Conservation (phyloP, 2,113 vertebrate species). For the Hippocampus abdominalis region DNA sequence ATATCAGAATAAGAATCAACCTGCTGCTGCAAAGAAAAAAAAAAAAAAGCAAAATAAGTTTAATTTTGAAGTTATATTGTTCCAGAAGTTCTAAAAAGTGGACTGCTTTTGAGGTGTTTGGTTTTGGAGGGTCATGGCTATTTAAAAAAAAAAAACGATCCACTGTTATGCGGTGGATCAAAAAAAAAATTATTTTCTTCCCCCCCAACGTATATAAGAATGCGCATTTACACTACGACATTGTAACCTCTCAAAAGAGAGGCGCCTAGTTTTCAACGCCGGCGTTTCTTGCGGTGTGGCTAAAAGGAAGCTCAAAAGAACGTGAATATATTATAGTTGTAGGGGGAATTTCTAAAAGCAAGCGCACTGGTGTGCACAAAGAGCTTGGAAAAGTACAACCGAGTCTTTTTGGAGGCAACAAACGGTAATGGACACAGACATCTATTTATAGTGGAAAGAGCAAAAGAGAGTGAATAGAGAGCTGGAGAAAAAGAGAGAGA, state of each 20-base stretch:
- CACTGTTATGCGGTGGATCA: no score
- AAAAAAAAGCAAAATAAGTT: background rate
- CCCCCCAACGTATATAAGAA: background rate
- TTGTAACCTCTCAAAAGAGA: background rate
- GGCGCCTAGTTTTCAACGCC: background rate
- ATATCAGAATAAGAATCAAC: no score
- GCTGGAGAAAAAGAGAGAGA: slow-evolving; percentile 39
- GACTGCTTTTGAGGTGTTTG: no score
- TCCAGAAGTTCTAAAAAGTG: no score
- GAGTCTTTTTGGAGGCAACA: slow-evolving; percentile 48
- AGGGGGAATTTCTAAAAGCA: slow-evolving; percentile 21
- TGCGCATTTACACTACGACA: background rate
- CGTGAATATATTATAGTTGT: background rate
- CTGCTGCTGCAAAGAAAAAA: no score
- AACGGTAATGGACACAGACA: slow-evolving; percentile 51
- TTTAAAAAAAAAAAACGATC: no score
- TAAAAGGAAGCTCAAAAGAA: slow-evolving; percentile 1
- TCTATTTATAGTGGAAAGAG: slow-evolving; percentile 61
- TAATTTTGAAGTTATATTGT: no score
- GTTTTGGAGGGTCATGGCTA: no score
- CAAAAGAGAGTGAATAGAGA: slow-evolving; percentile 53
- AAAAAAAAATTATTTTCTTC: background rate
- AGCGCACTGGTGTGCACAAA: slow-evolving; percentile 21
- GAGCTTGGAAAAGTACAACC: slow-evolving; percentile 41
- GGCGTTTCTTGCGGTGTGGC: background rate